Conservation (phyloP, 2,888 invertebrate species). For the Conops quadrifasciatus region DNA sequence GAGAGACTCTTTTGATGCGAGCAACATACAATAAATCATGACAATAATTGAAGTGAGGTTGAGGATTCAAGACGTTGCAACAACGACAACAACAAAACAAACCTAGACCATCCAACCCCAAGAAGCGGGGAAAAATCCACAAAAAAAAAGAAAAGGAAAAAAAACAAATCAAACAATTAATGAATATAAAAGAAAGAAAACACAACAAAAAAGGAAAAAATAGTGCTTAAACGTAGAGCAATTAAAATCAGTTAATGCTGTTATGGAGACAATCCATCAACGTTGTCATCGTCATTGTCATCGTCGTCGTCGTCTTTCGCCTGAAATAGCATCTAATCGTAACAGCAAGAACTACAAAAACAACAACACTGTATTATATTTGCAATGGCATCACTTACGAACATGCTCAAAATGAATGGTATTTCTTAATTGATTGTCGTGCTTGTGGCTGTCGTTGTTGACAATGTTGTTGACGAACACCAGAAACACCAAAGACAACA, state of each 20-base stretch:
- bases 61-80: too few relatives aligned
- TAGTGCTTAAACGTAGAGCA: slow-evolving; percentile 16
- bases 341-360: slow-evolving; percentile 2
- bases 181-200: too few relatives aligned
- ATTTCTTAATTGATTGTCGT: slow-evolving; percentile 31
- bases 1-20: too few relatives aligned
- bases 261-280: slow-evolving; percentile 23
- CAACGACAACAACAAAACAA: not conserved
- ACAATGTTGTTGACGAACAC: slow-evolving; percentile 21
- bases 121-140: too few relatives aligned
- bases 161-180: too few relatives aligned
- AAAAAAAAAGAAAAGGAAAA: not conserved
- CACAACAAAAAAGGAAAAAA: not conserved
- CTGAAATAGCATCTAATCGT: too few relatives aligned
- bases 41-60: too few relatives aligned
- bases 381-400: slow-evolving; percentile 1
- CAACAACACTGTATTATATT: not conserved
- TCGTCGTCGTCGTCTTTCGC: too few relatives aligned
- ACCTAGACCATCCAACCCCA: too few relatives aligned
- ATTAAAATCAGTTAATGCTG: slow-evolving; percentile 26
- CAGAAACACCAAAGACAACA: slow-evolving; percentile 1
- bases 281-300: too few relatives aligned
- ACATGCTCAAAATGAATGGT: slow-evolving; percentile 17
- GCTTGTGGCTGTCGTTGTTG: slow-evolving; percentile 8
- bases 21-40: too few relatives aligned